Percentiles rank a stretch among this genome's conserved stretches.
Conservation (phyloP, 2,797 vertebrate genomes). For the Distichodus sexfasciatus region DNA sequence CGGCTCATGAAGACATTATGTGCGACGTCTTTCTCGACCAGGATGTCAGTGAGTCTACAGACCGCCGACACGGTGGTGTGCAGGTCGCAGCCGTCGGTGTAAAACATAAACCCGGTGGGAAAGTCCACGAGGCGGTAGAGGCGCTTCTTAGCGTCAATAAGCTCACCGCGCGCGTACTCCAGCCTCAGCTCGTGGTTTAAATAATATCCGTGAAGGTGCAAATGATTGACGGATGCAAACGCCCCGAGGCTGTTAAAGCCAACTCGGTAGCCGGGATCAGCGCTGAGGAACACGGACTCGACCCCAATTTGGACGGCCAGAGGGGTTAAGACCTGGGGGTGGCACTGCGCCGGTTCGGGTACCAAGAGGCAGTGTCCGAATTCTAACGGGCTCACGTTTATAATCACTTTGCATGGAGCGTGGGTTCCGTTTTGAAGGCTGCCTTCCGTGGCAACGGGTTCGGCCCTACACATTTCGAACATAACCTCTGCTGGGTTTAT, state of each 20-base stretch:
- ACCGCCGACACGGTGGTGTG: conserved; percentile 61
- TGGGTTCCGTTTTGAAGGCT: not conserved
- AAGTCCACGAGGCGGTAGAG: conserved; percentile 68
- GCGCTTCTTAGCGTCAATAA: conserved; percentile 62
- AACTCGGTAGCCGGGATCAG: conserved; percentile 80
- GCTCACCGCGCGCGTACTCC: conserved; percentile 68
- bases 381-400: conserved; percentile 90
- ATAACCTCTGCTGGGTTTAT: conserved; percentile 79
- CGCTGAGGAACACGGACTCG: conserved; percentile 83
- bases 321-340: conserved; percentile 68
- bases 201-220: conserved; percentile 90
- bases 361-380: conserved; percentile 88
- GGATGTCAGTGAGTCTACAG: conserved; percentile 74
- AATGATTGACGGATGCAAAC: conserved; percentile 90
- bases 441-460: not conserved
- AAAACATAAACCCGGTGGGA: conserved; percentile 84
- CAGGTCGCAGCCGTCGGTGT: conserved; percentile 62
- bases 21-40: conserved; percentile 73
- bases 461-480: conserved; percentile 66
- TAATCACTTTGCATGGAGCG: conserved; percentile 61
- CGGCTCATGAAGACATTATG: conserved; percentile 87
- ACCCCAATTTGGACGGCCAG: conserved; percentile 67
- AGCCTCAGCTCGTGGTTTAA: conserved; percentile 73
- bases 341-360: conserved; percentile 73
- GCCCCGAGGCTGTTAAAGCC: conserved; percentile 94